Base-by-base conservation (phyloP, 2,113 vertebrate species). In the Sus scrofa region DNA sequence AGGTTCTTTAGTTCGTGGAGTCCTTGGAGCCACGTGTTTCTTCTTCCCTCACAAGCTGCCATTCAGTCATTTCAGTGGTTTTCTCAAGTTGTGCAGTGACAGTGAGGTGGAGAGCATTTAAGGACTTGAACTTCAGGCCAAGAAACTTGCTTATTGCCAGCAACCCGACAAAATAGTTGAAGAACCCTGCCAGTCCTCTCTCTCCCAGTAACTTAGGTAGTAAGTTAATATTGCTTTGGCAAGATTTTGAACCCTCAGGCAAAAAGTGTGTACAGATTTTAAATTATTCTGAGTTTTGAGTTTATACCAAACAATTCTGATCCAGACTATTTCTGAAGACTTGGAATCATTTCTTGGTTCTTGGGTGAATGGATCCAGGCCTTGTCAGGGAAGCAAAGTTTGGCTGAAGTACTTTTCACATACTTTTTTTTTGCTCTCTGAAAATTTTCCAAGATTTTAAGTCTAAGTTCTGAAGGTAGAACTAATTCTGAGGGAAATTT, bases 81-180 rank as follows among this genome's bases (percentile, higher is more conserved):
- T 52, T 70, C 50, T 58, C 30, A 93, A 86, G 70, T 60, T 89
- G 68, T 92, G 0, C 16, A 44, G 74, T 91, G 37, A 62, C 13
- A 14, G 11, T 73, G 62, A 81, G 67, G 94, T 62, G 63, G 37
- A 95, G n/a, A 82, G 62, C 50, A 78, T 73, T 73, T 91, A 93
- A 93, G 77, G n/a, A 79, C 54, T 87, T 93, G 87, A 87, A 93
- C 85, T 58, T 68, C 44, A 81, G 92, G 71, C 85, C 70, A 74
- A 37, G 79, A 83, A 50, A 37, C 6, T 34, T 77, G 58, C 24
- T 39, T 7, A 73, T 44, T 82, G 39, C 65, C 83, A 91, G 63
- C 24, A 81, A 79, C n/a, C n/a, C 78, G 62, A 68, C 86, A 52
- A 86, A 92, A 91, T 52, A 93, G n/a, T 85, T 84, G 44, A 44